These are phyloP conservation scores for Leptonema lineaticorne DNA, from an alignment of 1,140 invertebrate species.

Conservation along the genomic window DNA sequence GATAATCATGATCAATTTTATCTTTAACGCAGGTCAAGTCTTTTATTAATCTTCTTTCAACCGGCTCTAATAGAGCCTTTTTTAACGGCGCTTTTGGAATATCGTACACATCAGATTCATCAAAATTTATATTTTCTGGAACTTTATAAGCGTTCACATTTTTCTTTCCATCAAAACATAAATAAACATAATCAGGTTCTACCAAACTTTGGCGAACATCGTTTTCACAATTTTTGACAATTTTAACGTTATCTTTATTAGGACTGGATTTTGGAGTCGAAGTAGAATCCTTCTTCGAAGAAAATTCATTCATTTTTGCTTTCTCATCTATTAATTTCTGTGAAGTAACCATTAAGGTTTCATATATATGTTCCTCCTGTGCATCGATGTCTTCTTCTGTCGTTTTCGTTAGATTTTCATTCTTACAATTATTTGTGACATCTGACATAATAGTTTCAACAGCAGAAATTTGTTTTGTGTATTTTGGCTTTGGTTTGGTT, in stretches of 20 bases:
- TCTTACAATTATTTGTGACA: neutral
- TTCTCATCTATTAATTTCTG: constrained; percentile 20
- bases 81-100: constrained; percentile 50
- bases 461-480: constrained; percentile 53
- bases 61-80: constrained; percentile 43
- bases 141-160: constrained; percentile 40
- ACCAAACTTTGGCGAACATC: constrained; percentile 29
- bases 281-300: constrained; percentile 1
- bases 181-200: constrained; percentile 56
- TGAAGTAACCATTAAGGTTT: constrained; percentile 46
- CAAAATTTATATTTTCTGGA: constrained; percentile 32
- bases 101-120: constrained; percentile 52
- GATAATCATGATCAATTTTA: constrained; percentile 6
- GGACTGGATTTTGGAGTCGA: constrained; percentile 22
- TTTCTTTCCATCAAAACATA: constrained; percentile 52
- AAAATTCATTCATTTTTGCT: neutral
- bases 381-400: neutral
- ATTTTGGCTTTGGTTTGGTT: constrained; percentile 49
- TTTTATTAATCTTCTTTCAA: constrained; percentile 32
- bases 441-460: constrained; percentile 22
- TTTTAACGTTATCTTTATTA: neutral
- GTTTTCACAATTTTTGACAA: neutral
- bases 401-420: constrained; percentile 13
- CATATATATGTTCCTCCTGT: constrained; percentile 57
- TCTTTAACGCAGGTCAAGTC: constrained; percentile 1